Base-by-base conservation (phyloP, 1,140 invertebrate species). In the Plodia interpunctella region DNA sequence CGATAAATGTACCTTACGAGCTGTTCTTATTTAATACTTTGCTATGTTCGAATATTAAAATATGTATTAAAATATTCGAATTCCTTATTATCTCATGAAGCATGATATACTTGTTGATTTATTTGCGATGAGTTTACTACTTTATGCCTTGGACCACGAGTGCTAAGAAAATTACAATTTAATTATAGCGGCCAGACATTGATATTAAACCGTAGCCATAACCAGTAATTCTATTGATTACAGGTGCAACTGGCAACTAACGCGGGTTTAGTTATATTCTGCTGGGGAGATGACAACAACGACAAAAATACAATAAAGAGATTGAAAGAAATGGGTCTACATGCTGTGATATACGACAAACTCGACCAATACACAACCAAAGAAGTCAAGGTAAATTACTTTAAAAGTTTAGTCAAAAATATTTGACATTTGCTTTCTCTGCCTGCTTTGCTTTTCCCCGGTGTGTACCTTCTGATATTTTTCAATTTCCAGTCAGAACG, bases 241-340 rank as follows among this genome's bases (percentile, higher is more conserved):
- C 70, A 92, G 91, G 93, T 98, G 0, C 93, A 95, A 70, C 77
- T 95, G 52, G 95, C 95, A 0, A 94, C 94, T 66, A 92, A 95
- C 66, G 91, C 93, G 25, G 95, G 95, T 13, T 90, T 98, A 17
- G 93, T 98, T 1, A 93, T 98, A 49, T 99, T 99, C 80, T 98
- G 96, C 79, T 99, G 98, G 98, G 98, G 98, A 5, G 97, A 98
- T 78, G 96, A 98, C 78, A 98, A 97, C 76, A 98, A 98, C 72
- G 94, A 96, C 80, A 93, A 94, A 60, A 93, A 93, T n/a, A 96
- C 95, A 0, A 97, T 98, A 49, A 94, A 94, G 68, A 92, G 94
- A 74, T 90, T 98, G 0, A 98, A 98, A 85, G 91, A 95, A 66
- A 90, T 97, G 54, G 97, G 97, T 3, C 91, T 98, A 19, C 96